A percentile compares a stretch with the other conserved stretches of the same genome.
Evolutionary conservation across 2,113 vertebrate species (phyloP).

Genomic region (Ranitomeya variabilis): DNA sequence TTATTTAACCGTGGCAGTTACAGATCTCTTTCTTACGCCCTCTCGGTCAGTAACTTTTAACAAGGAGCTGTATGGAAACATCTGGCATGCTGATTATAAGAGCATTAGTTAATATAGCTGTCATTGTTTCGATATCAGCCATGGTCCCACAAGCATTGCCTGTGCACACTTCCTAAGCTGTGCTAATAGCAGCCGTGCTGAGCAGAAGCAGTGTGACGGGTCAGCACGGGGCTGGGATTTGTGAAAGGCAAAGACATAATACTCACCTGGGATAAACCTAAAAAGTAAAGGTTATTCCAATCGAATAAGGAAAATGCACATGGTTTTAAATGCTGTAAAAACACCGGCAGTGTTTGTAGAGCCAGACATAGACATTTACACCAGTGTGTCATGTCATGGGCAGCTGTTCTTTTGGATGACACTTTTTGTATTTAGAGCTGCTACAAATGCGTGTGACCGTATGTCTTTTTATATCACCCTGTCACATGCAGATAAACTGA

Average conservation of each 20-base stretch:
- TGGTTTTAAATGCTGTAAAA: background rate
- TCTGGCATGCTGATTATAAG: conserved; percentile 39
- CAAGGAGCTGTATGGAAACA: conserved; percentile 27
- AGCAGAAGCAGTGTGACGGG: background rate
- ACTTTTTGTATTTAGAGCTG: background rate
- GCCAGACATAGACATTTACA: background rate
- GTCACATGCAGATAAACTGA: background rate
- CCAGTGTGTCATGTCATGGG: background rate
- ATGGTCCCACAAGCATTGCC: conserved; percentile 13
- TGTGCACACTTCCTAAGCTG: conserved; percentile 33
- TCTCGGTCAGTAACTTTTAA: background rate
- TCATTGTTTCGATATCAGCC: conserved; percentile 41
- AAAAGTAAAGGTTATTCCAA: conserved; percentile 20
- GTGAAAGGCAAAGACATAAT: conserved; percentile 34
- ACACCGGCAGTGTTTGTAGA: background rate
- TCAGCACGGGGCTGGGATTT: conserved; percentile 22
- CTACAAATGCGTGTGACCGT: background rate
- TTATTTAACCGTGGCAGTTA: background rate
- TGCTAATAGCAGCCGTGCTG: conserved; percentile 31
- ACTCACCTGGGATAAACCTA: conserved; percentile 36
- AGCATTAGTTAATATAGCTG: conserved; percentile 37
- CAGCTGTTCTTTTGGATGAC: background rate
- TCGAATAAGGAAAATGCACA: background rate
- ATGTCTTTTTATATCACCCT: background rate
- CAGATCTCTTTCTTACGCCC: background rate